Percentiles rank a stretch among this genome's conserved stretches.
phyloP scores from a whole-genome alignment of 2,888 invertebrate species.

The Diadromus collaris region DNA sequence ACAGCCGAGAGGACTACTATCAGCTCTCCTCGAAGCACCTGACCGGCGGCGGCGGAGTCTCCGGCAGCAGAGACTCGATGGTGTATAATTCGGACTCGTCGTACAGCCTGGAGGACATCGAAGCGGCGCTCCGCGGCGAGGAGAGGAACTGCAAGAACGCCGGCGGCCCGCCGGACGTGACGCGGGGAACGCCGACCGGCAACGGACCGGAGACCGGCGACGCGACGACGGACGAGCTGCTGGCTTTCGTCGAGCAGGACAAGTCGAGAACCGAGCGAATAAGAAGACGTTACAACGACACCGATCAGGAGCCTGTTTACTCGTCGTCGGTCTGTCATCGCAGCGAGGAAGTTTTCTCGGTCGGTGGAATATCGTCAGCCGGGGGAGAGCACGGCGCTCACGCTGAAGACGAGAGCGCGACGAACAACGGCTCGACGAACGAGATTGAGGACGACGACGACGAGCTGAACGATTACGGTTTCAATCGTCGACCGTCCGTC shows the following conservation, averaged over 20 bases:
- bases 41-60: slow-evolving; percentile 5
- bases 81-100: slow-evolving; percentile 85
- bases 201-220: slow-evolving; percentile 72
- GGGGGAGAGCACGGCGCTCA: slow-evolving; percentile 7
- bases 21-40: slow-evolving; percentile 81
- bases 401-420: slow-evolving; percentile 77
- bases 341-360: slow-evolving; percentile 15
- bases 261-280: slow-evolving; percentile 91
- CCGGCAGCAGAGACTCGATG: slow-evolving; percentile 83
- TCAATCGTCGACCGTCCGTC: slow-evolving; percentile 93
- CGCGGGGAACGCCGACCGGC: slow-evolving; percentile 87
- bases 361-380: neutral
- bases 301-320: slow-evolving; percentile 60
- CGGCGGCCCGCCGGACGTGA: slow-evolving; percentile 86
- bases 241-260: slow-evolving; percentile 92
- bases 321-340: slow-evolving; percentile 2
- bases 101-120: slow-evolving; percentile 85
- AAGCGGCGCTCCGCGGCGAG: slow-evolving; percentile 83
- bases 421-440: slow-evolving; percentile 82
- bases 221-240: slow-evolving; percentile 86
- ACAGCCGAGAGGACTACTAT: slow-evolving; percentile 83
- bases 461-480: slow-evolving; percentile 95
- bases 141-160: slow-evolving; percentile 80
- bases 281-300: slow-evolving; percentile 84
- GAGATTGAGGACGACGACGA: slow-evolving; percentile 94